phyloP scores from a whole-genome alignment of 2,113 vertebrate genomes.

The Terrapene triunguis region DNA sequence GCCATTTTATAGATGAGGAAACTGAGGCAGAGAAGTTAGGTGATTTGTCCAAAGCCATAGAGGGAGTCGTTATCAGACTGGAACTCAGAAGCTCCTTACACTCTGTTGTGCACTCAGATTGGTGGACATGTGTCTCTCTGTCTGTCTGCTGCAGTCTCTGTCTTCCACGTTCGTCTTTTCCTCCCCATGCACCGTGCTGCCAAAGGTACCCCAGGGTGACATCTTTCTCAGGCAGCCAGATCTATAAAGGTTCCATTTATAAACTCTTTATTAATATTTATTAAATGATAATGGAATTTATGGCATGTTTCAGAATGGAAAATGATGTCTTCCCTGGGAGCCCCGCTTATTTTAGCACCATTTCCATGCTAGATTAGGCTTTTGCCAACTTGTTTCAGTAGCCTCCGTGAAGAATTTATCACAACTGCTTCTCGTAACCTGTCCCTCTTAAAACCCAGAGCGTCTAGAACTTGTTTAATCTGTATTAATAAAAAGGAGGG shows the following conservation, averaged over 20 bases:
- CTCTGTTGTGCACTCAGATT: neutral
- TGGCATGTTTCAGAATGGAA: constrained; percentile 64
- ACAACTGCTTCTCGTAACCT: constrained; percentile 19
- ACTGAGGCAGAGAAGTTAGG: neutral
- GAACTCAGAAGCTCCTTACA: neutral
- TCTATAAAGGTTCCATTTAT: constrained; percentile 61
- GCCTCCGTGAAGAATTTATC: constrained; percentile 53
- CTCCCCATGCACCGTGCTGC: neutral
- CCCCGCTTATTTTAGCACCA: constrained; percentile 51
- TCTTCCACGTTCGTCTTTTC: constrained; percentile 18
- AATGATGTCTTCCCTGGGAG: constrained; percentile 52
- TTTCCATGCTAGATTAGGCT: constrained; percentile 65
- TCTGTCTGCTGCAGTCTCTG: neutral
- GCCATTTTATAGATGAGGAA: neutral
- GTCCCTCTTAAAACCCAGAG: constrained; percentile 56
- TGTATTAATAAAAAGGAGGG: neutral
- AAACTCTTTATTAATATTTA: constrained; percentile 79
- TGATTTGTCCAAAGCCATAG: neutral
- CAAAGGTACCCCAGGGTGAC: constrained; percentile 36
- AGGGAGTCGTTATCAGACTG: neutral
- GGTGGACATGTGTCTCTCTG: neutral
- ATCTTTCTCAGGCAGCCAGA: constrained; percentile 39
- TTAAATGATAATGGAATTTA: constrained; percentile 75
- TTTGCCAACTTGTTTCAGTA: constrained; percentile 44
- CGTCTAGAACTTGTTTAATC: constrained; percentile 58